These are phyloP conservation scores for Gulo gulo DNA, from an alignment of 2,113 vertebrate species.

Conservation along the genomic window DNA sequence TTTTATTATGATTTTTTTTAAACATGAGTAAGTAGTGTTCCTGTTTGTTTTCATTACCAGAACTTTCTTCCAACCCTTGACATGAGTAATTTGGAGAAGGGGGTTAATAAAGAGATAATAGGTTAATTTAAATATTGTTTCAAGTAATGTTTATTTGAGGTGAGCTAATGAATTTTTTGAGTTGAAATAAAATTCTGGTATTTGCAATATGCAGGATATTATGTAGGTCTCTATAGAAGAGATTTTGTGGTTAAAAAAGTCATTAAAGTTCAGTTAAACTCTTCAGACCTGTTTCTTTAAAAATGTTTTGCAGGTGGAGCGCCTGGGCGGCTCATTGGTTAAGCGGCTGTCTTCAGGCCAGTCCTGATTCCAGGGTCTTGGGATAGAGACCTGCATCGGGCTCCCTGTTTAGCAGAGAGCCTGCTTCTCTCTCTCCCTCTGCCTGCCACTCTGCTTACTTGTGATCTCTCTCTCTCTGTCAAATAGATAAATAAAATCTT, in stretches of 20 bases:
- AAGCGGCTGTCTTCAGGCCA: no score
- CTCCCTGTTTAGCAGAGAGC: no score
- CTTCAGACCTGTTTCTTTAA: background rate
- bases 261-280: background rate
- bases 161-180: conserved; percentile 69
- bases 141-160: conserved; percentile 53
- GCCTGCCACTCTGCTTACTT: no score
- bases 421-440: no score
- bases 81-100: background rate
- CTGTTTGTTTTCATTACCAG: background rate
- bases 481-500: no score
- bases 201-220: background rate
- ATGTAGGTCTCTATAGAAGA: conserved; percentile 50
- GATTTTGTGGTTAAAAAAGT: conserved; percentile 13
- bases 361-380: no score
- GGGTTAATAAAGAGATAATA: conserved; percentile 3
- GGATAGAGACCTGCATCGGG: no score
- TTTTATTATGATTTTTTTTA: background rate
- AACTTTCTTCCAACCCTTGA: background rate
- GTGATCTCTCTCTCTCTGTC: no score
- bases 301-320: background rate
- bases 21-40: background rate
- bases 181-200: conserved; percentile 70
- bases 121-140: conserved; percentile 50
- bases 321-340: no score